Percentiles rank a stretch among this genome's conserved stretches.
phyloP scores from a whole-genome alignment of 37 sponge, comb jelly and placozoan genomes.

The Amphimedon queenslandica region DNA sequence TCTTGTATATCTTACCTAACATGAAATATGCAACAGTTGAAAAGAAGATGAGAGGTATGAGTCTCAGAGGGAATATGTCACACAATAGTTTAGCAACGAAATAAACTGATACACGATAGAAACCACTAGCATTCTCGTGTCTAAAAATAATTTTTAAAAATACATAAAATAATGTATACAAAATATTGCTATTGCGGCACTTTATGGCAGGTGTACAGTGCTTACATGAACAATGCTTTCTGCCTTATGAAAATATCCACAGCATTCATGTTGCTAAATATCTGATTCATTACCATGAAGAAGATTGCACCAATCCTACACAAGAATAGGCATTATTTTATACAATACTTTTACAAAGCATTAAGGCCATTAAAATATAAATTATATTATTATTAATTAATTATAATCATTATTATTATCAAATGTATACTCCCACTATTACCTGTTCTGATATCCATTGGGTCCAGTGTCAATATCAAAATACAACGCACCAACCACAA shows the following conservation, averaged over 20 bases:
- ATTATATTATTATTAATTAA: no score
- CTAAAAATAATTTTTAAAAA: constrained; percentile 33
- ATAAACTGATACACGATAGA: constrained; percentile 76
- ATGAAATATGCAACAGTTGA: constrained; percentile 73
- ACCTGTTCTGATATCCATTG: constrained; percentile 5
- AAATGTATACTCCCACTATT: no score
- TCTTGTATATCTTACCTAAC: constrained; percentile 60
- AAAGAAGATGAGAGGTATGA: constrained; percentile 50
- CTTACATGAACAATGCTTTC: constrained; percentile 65
- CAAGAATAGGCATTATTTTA: no score
- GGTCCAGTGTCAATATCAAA: constrained; percentile 27
- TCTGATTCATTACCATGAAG: constrained; percentile 74
- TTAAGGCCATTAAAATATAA: no score
- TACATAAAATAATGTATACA: no score
- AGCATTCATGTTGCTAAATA: no score
- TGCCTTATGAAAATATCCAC: constrained; percentile 69
- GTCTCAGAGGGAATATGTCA: constrained; percentile 66
- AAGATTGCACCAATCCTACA: constrained; percentile 73
- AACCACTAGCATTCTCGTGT: constrained; percentile 82
- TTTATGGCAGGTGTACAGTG: no score
- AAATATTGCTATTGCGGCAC: no score
- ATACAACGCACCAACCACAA: constrained; percentile 59
- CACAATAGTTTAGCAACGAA: constrained; percentile 63
- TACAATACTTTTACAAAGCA: no score
- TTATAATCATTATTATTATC: no score